Conservation (phyloP, 2,113 vertebrate species). For the Axis porcinus region DNA sequence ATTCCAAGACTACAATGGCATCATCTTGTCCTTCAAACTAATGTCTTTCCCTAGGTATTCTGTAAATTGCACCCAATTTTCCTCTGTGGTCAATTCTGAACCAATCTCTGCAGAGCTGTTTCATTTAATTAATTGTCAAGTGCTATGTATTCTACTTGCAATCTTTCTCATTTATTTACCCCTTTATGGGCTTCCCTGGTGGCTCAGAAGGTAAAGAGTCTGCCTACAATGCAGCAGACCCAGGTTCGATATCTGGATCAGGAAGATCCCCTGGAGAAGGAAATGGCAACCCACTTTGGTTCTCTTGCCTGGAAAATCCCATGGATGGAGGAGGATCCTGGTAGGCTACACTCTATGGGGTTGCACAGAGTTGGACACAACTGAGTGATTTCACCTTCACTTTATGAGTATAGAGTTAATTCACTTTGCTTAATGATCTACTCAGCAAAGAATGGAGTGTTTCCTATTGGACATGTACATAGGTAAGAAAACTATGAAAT, state of each 20-base stretch:
- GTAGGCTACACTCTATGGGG: too few relatives aligned
- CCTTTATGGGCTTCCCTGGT: neutral
- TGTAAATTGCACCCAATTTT: neutral
- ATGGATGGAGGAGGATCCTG: too few relatives aligned
- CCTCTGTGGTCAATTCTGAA: neutral
- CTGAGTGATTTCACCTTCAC: too few relatives aligned
- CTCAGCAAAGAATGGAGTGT: neutral
- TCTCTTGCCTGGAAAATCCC: too few relatives aligned
- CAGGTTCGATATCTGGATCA: neutral
- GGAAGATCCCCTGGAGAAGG: neutral
- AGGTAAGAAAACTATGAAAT: neutral
- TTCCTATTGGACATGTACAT: neutral
- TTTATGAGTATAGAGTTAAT: neutral
- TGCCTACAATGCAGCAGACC: neutral
- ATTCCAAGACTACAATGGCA: neutral
- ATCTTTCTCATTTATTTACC: neutral
- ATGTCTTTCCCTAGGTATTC: neutral
- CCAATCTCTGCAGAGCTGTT: neutral
- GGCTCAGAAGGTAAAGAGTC: neutral
- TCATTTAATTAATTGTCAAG: neutral
- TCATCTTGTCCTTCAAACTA: neutral
- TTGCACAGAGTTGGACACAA: too few relatives aligned
- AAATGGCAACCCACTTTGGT: neutral
- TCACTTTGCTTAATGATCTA: neutral
- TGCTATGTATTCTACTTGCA: neutral